Evolutionary conservation across 2,888 invertebrate genomes (phyloP), one percentile per base, ranked within the genome.

Genomic region (Metellina segmentata): DNA sequence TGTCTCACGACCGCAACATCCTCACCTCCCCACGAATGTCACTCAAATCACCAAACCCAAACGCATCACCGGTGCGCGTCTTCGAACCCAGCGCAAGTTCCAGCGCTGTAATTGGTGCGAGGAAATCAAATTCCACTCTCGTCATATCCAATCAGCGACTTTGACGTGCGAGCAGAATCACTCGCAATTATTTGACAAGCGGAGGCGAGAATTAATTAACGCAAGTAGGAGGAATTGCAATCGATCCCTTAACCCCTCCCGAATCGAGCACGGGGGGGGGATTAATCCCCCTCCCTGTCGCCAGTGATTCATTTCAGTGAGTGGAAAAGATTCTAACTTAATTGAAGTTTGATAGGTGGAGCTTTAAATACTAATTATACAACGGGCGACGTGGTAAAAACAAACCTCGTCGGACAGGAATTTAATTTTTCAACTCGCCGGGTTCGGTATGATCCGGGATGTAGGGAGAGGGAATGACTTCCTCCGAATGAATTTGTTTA

Each of bases 331-430:
- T 83, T 34, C 77, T 88, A 83, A 88, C 87, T 83, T 91, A 91
- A 91, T 91, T 83, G 91, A 88, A 91, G 91, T 91, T 91, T 91
- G 91, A 91, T 91, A 71, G 53, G 90, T 13, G 83, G 78, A 86
- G 91, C 81, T 91, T 91, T 91, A 91, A 91, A 91, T 91, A 53
- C 83, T 87, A 77, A 83, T 88, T 79, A 16, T 16, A 83, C 53
- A 87, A 91, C 8, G 69, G 78, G 70, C 53, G 61, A 13, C 11
- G 16, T 72, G 49, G 75, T 83, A 85, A 86, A 90, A 90, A 81
- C 48, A 74, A 16, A 75, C 49, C n/a, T 11, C 69, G 48, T 49
- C 34, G 48, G 61, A 61, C 34, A 8, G 49, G 34, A 13, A 53
- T 86, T 86, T 79, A 79, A 86, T 86, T 86, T 86, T 79, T 79